These are phyloP conservation scores for Acanthornis magna DNA, from an alignment of 2,797 vertebrate species.

Conservation along the genomic window DNA sequence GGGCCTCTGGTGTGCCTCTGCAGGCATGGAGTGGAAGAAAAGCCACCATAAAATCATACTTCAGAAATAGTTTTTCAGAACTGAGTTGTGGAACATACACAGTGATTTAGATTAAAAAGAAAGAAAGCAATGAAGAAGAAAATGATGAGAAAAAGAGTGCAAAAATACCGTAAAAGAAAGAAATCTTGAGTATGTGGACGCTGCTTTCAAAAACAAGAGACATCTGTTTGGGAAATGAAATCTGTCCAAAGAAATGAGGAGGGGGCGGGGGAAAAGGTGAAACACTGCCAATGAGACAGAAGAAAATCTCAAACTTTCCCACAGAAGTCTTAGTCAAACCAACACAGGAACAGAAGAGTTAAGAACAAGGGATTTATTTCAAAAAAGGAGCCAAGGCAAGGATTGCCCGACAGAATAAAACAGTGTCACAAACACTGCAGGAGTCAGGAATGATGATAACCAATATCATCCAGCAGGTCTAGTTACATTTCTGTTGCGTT, in stretches of 20 bases:
- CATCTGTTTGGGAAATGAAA: slow-evolving; percentile 39
- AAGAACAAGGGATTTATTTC: slow-evolving; percentile 41
- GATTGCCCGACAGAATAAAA: slow-evolving; percentile 12
- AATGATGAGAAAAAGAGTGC: background rate
- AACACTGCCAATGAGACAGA: slow-evolving; percentile 26
- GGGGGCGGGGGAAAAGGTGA: background rate
- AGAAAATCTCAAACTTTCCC: slow-evolving; percentile 38
- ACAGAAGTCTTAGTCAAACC: slow-evolving; percentile 40
- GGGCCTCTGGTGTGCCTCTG: background rate
- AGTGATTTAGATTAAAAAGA: background rate
- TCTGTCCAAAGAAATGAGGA: slow-evolving; percentile 12
- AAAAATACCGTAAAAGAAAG: background rate
- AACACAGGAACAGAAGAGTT: slow-evolving; percentile 41
- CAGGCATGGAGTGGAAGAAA: background rate
- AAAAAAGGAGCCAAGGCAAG: slow-evolving; percentile 22
- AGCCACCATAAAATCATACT: background rate
- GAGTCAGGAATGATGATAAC: background rate
- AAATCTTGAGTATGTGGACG: background rate
- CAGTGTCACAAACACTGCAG: background rate
- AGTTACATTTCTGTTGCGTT: background rate
- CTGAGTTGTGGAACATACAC: background rate
- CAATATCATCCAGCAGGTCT: background rate
- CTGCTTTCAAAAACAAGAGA: background rate
- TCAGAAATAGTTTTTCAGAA: background rate
- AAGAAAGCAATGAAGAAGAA: background rate